phyloP scores from a whole-genome alignment of 2,113 vertebrate genomes.

The Bos taurus region ARS-UCD2.0 NC_037352.1:27922001-27922500 shows the following conservation, averaged over 20 bases:
- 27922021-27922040: background rate
- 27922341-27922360: background rate
- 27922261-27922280: background rate
- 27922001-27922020: background rate
- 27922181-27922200: background rate
- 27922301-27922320: background rate
- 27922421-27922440: background rate
- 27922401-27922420: background rate
- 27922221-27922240: background rate
- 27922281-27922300: background rate
- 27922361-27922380: too few relatives aligned
- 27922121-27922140: too few relatives aligned
- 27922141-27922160: background rate
- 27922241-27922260: background rate
- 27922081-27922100: background rate
- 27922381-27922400: background rate
- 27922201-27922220: background rate
- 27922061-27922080: background rate
- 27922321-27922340: background rate
- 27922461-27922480: background rate
- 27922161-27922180: background rate
- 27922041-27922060: background rate
- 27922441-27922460: background rate
- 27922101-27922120: background rate
- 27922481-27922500: background rate